Evolutionary conservation across 2,888 invertebrate genomes (phyloP).

Genomic region (Epinotia bilunana): DNA sequence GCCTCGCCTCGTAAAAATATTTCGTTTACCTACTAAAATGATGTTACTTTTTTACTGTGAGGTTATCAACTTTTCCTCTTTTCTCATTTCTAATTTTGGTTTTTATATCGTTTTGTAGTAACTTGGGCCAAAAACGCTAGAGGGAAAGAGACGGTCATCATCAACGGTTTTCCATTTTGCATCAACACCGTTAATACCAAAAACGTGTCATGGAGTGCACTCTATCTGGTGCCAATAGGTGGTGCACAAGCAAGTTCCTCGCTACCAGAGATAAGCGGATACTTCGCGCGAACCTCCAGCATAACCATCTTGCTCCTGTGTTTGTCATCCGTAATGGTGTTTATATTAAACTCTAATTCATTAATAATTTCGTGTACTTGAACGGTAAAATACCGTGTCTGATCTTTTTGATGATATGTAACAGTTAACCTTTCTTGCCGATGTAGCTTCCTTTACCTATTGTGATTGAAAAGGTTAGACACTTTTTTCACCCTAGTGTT

Average conservation of each 20-base stretch:
- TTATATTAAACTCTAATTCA: not conserved
- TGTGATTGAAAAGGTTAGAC: too few species aligned
- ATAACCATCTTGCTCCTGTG: not conserved
- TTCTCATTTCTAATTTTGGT: not conserved
- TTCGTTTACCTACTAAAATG: too few species aligned
- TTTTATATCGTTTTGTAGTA: not conserved
- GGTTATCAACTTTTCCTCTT: not conserved
- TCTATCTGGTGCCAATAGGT: not conserved
- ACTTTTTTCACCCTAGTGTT: too few species aligned
- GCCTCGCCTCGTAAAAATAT: too few species aligned
- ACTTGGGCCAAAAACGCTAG: not conserved
- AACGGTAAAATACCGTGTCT: not conserved
- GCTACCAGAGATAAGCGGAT: slow-evolving; percentile 4
- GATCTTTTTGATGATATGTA: not conserved
- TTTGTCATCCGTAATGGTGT: not conserved
- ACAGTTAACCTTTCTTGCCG: not conserved
- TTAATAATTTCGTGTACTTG: not conserved
- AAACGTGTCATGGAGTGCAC: slow-evolving; percentile 20
- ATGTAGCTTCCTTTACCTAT: too few species aligned
- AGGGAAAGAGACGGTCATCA: slow-evolving; percentile 4
- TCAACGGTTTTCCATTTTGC: slow-evolving; percentile 9
- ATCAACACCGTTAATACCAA: not conserved
- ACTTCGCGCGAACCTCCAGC: slow-evolving; percentile 4
- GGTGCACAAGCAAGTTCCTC: slow-evolving; percentile 46
- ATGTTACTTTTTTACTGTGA: too few species aligned